These are phyloP conservation scores for Dendrolimus pini DNA, from an alignment of 2,888 invertebrate genomes.

Conservation along the genomic window DNA sequence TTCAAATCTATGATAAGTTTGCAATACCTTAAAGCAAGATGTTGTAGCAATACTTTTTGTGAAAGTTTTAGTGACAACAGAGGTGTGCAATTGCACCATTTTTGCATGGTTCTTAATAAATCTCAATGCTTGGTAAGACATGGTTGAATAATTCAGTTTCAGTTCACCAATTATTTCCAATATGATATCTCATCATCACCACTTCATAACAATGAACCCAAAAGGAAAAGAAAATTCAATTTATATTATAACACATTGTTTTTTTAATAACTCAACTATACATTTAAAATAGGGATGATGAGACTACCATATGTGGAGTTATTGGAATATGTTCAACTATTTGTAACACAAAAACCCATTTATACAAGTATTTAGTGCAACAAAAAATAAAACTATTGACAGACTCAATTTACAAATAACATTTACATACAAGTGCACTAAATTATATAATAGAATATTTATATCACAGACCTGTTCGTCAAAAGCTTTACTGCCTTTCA, in stretches of 20 bases:
- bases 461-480: conserved; percentile 49
- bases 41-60: conserved; percentile 60
- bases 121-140: conserved; percentile 46
- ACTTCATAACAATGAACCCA: conserved; percentile 39
- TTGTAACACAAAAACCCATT: too few species aligned
- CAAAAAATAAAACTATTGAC: not conserved
- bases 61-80: conserved; percentile 34
- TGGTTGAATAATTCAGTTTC: conserved; percentile 39
- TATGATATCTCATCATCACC: conserved; percentile 63
- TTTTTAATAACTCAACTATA: conserved; percentile 9
- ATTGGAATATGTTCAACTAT: too few species aligned
- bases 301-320: conserved; percentile 57
- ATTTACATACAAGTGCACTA: conserved; percentile 10
- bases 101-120: conserved; percentile 36
- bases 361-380: not conserved
- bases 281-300: conserved; percentile 30
- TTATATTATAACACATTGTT: not conserved
- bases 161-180: conserved; percentile 23
- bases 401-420: not conserved
- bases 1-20: conserved; percentile 15
- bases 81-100: conserved; percentile 41
- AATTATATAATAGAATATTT: conserved; percentile 3
- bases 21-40: conserved; percentile 59
- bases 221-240: conserved; percentile 41
- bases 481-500: conserved; percentile 31